Evolutionary conservation across 2,888 invertebrate species (phyloP).

Genomic region (Acleris sparsana): DNA sequence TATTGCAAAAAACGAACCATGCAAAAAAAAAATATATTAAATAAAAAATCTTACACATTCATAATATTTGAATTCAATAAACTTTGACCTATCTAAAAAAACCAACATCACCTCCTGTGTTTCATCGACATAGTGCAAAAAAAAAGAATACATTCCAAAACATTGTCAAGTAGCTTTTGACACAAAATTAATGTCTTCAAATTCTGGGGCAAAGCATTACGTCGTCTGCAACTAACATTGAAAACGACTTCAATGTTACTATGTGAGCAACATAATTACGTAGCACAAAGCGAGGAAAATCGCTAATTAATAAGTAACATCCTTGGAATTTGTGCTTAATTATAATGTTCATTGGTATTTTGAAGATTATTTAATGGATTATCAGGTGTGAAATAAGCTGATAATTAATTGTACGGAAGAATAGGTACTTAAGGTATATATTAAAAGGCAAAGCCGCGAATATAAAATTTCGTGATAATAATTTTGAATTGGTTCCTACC

Average conservation of each 20-base stretch:
- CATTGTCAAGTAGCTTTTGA: background rate
- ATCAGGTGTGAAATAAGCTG: constrained; percentile 6
- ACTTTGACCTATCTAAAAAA: too few relatives aligned
- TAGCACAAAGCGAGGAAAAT: constrained; percentile 34
- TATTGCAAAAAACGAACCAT: too few relatives aligned
- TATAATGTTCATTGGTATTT: constrained; percentile 30
- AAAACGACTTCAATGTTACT: constrained; percentile 22
- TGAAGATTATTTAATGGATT: constrained; percentile 24
- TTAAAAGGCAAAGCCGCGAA: too few relatives aligned
- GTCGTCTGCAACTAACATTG: constrained; percentile 27
- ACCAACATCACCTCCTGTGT: too few relatives aligned
- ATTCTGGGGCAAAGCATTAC: background rate
- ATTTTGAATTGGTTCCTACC: too few relatives aligned
- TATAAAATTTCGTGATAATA: too few relatives aligned
- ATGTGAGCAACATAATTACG: constrained; percentile 16
- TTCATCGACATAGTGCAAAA: too few relatives aligned
- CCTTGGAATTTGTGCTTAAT: constrained; percentile 32
- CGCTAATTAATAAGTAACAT: constrained; percentile 35
- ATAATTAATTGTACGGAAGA: background rate
- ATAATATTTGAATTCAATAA: too few relatives aligned
- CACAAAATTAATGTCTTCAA: background rate
- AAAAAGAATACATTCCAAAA: too few relatives aligned
- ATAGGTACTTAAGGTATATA: background rate
- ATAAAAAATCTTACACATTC: too few relatives aligned
- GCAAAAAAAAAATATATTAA: too few relatives aligned